phyloP scores from a whole-genome alignment of 2,888 invertebrate species.

The Aphidius colemani region DNA sequence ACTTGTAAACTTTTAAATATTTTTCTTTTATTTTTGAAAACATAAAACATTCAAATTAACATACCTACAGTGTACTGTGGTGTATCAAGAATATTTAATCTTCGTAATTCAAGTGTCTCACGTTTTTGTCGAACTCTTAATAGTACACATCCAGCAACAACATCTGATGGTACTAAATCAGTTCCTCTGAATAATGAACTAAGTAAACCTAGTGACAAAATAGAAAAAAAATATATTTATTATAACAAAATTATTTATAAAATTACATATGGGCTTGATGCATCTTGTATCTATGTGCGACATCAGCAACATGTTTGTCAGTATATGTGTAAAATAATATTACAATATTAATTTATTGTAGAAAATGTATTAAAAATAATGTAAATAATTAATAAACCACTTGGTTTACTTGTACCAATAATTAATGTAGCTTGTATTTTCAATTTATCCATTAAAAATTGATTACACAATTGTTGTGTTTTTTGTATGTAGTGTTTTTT shows the following conservation, averaged over 20 bases:
- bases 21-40: background rate
- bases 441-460: too few species aligned
- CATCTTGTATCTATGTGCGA: constrained; percentile 46
- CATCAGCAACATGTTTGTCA: constrained; percentile 71
- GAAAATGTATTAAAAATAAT: too few species aligned
- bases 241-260: background rate
- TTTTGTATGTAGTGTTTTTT: too few species aligned
- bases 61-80: constrained; percentile 71
- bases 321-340: too few species aligned
- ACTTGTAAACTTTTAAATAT: background rate
- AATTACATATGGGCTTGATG: too few species aligned
- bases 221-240: too few species aligned
- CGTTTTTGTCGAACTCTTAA: constrained; percentile 77
- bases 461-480: too few species aligned
- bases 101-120: constrained; percentile 72
- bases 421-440: too few species aligned
- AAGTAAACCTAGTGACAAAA: constrained; percentile 64
- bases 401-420: too few species aligned
- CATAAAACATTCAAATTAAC: constrained; percentile 8
- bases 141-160: constrained; percentile 86
- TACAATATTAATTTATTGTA: too few species aligned
- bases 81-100: constrained; percentile 69
- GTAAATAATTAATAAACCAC: too few species aligned
- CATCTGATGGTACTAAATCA: constrained; percentile 86
- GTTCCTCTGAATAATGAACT: constrained; percentile 81